A percentile compares a stretch with the other conserved stretches of the same genome.
These are phyloP conservation scores for Uromys caudimaculatus DNA, from an alignment of 2,797 vertebrate genomes.

Conservation along the genomic window DNA sequence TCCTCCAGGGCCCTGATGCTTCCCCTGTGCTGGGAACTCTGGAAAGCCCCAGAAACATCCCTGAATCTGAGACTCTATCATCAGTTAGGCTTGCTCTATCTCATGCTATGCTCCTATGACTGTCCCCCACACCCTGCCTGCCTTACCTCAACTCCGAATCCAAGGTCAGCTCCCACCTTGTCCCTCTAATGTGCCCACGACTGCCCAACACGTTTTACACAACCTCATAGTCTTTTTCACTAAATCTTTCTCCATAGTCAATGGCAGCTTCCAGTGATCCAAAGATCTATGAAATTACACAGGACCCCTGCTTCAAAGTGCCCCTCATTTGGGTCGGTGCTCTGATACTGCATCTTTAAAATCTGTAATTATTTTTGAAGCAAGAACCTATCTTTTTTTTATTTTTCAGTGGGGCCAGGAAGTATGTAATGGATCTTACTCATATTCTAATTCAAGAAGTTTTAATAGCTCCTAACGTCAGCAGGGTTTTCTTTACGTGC, in stretches of 20 bases:
- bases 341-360: neutral
- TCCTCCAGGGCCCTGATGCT: neutral
- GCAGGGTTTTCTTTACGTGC: neutral
- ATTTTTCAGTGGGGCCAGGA: neutral
- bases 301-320: neutral
- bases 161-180: neutral
- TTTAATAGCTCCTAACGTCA: neutral
- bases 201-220: neutral
- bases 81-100: neutral
- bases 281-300: neutral
- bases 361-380: neutral
- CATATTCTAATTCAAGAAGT: constrained; percentile 3
- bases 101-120: neutral
- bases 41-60: neutral
- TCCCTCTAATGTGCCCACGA: neutral
- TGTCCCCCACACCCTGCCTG: too few relatives aligned
- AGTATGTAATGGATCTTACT: neutral
- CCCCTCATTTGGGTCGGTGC: neutral
- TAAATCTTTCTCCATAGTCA: neutral
- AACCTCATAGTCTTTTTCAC: neutral
- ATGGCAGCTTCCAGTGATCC: neutral
- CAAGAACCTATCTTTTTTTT: neutral
- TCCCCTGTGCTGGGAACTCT: neutral
- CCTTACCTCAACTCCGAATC: neutral
- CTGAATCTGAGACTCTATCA: neutral